These are phyloP conservation scores for Endomychus coccineus DNA, from an alignment of 2,888 invertebrate species.

Conservation along the genomic window DNA sequence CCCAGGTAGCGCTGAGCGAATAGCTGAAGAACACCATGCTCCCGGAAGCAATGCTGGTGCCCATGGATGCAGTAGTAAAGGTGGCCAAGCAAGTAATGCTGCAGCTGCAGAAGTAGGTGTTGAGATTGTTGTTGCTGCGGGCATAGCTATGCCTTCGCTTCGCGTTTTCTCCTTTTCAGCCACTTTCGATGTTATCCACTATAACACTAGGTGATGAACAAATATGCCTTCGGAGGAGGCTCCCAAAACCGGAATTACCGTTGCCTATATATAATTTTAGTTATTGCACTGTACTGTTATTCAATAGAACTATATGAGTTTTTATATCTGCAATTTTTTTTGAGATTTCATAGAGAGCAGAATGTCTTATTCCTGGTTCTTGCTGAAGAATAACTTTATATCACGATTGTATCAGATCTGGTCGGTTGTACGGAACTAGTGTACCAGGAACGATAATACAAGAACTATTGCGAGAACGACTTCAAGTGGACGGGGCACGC, in stretches of 20 bases:
- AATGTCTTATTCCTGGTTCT: too few relatives aligned
- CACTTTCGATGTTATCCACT: slow-evolving; percentile 37
- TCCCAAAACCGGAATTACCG: slow-evolving; percentile 16
- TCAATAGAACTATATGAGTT: too few relatives aligned
- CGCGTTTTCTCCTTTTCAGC: slow-evolving; percentile 37
- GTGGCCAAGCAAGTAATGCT: slow-evolving; percentile 69
- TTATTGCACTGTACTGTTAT: too few relatives aligned
- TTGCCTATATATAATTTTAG: too few relatives aligned
- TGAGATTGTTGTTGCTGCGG: slow-evolving; percentile 24
- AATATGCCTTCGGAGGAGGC: too few relatives aligned
- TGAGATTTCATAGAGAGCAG: slow-evolving; percentile 1
- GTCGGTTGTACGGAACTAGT: not conserved
- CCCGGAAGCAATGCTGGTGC: slow-evolving; percentile 62
- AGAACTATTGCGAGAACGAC: slow-evolving; percentile 13
- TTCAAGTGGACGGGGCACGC: slow-evolving; percentile 42
- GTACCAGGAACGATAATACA: too few relatives aligned
- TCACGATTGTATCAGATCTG: too few relatives aligned
- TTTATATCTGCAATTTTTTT: too few relatives aligned
- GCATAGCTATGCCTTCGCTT: slow-evolving; percentile 26
- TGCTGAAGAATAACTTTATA: too few relatives aligned
- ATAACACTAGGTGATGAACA: slow-evolving; percentile 13
- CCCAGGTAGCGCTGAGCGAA: slow-evolving; percentile 68
- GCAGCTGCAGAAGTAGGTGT: slow-evolving; percentile 33
- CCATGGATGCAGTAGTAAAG: slow-evolving; percentile 68
- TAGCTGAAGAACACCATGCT: slow-evolving; percentile 58